Conservation (phyloP, 2,113 vertebrate genomes). For the Numenius arquata region DNA sequence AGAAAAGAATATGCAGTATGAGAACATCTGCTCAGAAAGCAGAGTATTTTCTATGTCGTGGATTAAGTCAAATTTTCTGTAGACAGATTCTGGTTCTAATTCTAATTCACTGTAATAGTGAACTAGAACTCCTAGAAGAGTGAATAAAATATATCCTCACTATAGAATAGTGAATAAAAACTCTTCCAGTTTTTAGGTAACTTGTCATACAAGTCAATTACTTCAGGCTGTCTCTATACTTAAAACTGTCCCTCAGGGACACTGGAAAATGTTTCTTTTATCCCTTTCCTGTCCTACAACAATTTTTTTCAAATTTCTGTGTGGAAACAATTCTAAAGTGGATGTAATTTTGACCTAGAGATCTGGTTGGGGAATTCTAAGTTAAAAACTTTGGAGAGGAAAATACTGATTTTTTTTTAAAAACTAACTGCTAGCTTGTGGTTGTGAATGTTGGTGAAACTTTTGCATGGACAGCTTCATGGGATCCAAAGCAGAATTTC, state of each 20-base stretch:
- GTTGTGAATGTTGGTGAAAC: neutral
- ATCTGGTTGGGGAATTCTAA: neutral
- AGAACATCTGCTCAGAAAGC: neutral
- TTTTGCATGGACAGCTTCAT: neutral
- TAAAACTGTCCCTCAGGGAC: slow-evolving; percentile 16
- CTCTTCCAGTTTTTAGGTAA: neutral
- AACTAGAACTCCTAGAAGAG: too few species aligned
- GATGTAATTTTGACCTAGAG: neutral
- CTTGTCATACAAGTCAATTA: neutral
- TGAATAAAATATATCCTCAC: too few species aligned
- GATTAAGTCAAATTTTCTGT: neutral
- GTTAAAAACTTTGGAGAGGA: neutral
- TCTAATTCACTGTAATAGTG: neutral
- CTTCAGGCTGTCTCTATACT: neutral
- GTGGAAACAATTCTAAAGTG: slow-evolving; percentile 37
- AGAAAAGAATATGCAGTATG: neutral
- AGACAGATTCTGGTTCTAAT: neutral
- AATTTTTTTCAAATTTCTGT: neutral
- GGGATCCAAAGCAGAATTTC: neutral
- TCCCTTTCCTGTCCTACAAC: slow-evolving; percentile 39
- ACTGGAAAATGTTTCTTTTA: slow-evolving; percentile 36
- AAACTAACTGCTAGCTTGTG: neutral
- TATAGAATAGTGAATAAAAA: too few species aligned
- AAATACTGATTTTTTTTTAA: neutral
- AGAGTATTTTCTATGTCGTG: neutral